phyloP scores from a whole-genome alignment of 1,140 invertebrate genomes.

The Chironomus striatipennis region DNA sequence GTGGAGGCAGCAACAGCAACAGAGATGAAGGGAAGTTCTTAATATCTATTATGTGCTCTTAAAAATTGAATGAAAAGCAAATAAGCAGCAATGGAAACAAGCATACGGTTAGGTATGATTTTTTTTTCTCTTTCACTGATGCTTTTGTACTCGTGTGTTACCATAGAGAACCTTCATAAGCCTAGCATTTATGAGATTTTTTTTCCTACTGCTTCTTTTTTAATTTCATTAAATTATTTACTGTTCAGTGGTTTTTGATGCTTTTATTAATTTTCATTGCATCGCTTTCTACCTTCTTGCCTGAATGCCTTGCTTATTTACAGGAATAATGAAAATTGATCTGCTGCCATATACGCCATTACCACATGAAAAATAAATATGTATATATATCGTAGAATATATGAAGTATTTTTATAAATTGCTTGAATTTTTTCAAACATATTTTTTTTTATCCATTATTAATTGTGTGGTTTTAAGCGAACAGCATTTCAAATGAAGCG shows the following conservation, averaged over 20 bases:
- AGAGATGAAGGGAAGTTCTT: no score
- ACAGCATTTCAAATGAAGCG: no score
- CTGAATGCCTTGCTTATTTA: not conserved
- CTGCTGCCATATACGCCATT: not conserved
- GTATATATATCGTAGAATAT: no score
- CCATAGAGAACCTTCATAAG: not conserved
- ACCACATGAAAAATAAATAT: no score
- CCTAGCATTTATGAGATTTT: not conserved
- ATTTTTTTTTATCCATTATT: no score
- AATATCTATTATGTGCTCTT: no score
- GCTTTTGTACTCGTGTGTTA: not conserved
- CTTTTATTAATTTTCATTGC: constrained; percentile 14
- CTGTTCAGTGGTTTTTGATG: constrained; percentile 15
- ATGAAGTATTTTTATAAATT: no score
- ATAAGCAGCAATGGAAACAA: no score
- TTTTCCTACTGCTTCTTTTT: not conserved
- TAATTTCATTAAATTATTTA: constrained; percentile 22
- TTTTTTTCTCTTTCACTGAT: not conserved
- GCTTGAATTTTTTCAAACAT: no score
- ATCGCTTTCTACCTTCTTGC: constrained; percentile 7
- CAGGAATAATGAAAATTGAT: not conserved
- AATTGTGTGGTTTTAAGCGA: no score
- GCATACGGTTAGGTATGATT: not conserved
- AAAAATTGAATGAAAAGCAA: no score
- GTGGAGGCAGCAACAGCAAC: no score